Evolutionary conservation across 2,888 invertebrate species (phyloP).

Genomic region (Epinotia demarniana): DNA sequence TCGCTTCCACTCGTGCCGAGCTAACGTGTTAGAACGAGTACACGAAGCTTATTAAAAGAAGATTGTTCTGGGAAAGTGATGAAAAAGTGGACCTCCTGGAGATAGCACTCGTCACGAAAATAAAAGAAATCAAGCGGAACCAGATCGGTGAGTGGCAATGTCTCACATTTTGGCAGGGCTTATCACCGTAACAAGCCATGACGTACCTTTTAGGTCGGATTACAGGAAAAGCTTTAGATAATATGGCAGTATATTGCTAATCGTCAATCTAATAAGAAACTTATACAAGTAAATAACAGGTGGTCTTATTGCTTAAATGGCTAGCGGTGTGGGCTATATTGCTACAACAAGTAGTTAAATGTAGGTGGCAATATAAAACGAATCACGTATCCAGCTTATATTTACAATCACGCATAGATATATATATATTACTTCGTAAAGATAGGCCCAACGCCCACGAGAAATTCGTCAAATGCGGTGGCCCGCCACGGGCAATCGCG

Average conservation of each 20-base stretch:
- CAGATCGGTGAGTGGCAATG: constrained; percentile 35
- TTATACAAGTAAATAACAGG: too few relatives aligned
- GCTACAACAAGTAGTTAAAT: too few relatives aligned
- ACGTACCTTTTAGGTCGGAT: constrained; percentile 22
- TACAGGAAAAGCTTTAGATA: constrained; percentile 28
- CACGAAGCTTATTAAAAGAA: neutral
- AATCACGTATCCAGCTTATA: too few relatives aligned
- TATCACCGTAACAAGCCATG: constrained; percentile 22
- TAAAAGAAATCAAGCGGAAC: constrained; percentile 43
- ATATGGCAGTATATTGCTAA: neutral
- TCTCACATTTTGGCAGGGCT: constrained; percentile 36
- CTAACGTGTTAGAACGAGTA: neutral
- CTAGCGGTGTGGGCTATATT: too few relatives aligned
- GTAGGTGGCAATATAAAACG: too few relatives aligned
- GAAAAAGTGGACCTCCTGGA: neutral
- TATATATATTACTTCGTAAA: too few relatives aligned
- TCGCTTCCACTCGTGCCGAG: neutral
- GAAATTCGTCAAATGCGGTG: too few relatives aligned
- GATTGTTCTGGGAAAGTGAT: neutral
- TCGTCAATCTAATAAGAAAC: neutral
- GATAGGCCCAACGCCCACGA: too few relatives aligned
- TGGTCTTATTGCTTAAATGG: too few relatives aligned
- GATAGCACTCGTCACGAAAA: constrained; percentile 39
- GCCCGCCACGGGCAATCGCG: too few relatives aligned
- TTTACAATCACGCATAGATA: too few relatives aligned